A percentile compares a stretch with the other conserved stretches of the same genome.
These are phyloP conservation scores for Tautogolabrus adspersus DNA, from an alignment of 2,113 vertebrate species.

Conservation along the genomic window DNA sequence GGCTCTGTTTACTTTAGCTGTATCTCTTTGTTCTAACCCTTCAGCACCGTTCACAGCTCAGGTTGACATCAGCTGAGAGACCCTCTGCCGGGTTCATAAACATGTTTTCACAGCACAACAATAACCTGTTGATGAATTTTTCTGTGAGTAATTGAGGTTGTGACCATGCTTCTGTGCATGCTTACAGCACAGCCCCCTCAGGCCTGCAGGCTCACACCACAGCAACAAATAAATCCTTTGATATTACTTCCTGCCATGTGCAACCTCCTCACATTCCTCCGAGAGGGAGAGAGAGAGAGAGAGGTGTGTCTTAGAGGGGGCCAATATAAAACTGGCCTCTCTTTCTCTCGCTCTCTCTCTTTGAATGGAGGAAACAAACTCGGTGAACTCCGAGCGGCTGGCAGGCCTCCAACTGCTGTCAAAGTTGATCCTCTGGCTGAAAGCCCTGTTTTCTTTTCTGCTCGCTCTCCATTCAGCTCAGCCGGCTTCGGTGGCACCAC, in stretches of 20 bases:
- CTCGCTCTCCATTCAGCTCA: conserved; percentile 17
- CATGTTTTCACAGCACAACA: not conserved
- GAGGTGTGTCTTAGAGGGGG: conserved; percentile 16
- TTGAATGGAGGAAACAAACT: conserved; percentile 65
- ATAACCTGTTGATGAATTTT: not conserved
- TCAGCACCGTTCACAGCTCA: not conserved
- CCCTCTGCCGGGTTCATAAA: not conserved
- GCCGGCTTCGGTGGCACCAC: not conserved
- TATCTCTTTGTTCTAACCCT: not conserved
- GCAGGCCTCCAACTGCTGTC: conserved; percentile 55
- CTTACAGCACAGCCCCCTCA: not conserved
- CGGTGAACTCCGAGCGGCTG: conserved; percentile 55
- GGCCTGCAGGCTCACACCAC: conserved; percentile 6
- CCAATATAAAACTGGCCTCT: not conserved
- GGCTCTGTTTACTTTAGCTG: not conserved
- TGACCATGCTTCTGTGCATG: not conserved
- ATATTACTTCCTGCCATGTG: conserved; percentile 62
- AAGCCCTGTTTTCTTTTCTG: conserved; percentile 57
- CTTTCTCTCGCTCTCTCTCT: conserved; percentile 5
- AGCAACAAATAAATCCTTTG: conserved; percentile 41
- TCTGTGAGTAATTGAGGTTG: not conserved
- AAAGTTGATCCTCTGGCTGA: conserved; percentile 65
- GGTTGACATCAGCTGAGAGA: not conserved
- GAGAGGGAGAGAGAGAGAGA: conserved; percentile 6
- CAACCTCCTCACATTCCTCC: conserved; percentile 63